These are phyloP conservation scores for Lutra lutra DNA, from an alignment of 2,797 vertebrate genomes.

Conservation along the genomic window DNA sequence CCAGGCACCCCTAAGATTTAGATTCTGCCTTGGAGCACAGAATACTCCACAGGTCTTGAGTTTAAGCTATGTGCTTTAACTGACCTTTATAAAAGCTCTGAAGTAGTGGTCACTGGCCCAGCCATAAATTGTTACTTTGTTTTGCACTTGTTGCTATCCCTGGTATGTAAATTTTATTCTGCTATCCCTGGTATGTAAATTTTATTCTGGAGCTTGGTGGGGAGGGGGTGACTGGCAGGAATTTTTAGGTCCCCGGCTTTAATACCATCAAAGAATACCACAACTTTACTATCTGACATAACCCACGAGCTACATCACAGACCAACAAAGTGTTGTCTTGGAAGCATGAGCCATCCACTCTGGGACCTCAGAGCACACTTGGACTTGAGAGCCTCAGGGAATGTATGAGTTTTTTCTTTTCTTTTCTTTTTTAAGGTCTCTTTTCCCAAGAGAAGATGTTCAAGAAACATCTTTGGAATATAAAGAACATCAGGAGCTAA, in stretches of 20 bases:
- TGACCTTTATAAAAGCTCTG: background rate
- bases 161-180: background rate
- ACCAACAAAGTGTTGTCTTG: no score
- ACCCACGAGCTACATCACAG: background rate
- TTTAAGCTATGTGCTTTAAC: background rate
- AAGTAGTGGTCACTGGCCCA: background rate
- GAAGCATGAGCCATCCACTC: background rate
- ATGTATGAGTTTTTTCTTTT: background rate
- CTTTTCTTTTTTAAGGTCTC: background rate
- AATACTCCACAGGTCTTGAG: background rate
- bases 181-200: background rate
- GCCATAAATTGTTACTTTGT: background rate
- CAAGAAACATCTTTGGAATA: background rate
- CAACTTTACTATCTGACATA: background rate
- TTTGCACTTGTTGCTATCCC: background rate
- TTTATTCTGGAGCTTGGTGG: background rate
- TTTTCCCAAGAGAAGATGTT: background rate
- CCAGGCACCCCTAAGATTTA: background rate
- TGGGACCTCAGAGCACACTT: background rate
- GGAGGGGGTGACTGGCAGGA: background rate
- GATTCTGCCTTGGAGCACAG: background rate
- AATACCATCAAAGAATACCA: background rate
- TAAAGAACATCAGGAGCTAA: background rate
- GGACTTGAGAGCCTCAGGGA: no score
- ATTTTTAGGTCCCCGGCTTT: background rate